phyloP scores from a whole-genome alignment of 2,113 vertebrate species.

The Sebastes schlegelii region DNA sequence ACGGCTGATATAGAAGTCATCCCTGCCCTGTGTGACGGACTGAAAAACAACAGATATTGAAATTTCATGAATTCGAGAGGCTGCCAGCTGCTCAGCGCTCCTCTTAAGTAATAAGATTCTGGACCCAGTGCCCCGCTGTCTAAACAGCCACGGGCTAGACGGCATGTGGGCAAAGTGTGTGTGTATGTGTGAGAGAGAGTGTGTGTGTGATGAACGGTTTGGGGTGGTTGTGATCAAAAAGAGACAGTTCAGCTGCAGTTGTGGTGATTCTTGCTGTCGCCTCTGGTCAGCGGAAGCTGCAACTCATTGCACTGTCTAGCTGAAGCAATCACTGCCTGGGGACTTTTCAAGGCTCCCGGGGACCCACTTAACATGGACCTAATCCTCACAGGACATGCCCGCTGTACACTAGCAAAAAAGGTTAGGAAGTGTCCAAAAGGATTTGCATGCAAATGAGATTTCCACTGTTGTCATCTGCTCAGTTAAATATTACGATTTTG shows the following conservation, averaged over 20 bases:
- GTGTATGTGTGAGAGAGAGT: background rate
- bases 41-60: conserved; percentile 62
- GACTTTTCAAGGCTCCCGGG: conserved; percentile 41
- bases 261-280: conserved; percentile 46
- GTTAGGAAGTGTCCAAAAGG: conserved; percentile 30
- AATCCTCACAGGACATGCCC: conserved; percentile 47
- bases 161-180: conserved; percentile 36
- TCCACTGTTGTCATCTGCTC: conserved; percentile 8
- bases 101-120: conserved; percentile 69
- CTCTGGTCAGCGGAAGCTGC: conserved; percentile 54
- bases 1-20: conserved; percentile 7
- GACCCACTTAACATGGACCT: conserved; percentile 53
- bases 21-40: conserved; percentile 29
- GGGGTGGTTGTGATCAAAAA: conserved; percentile 41
- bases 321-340: conserved; percentile 58
- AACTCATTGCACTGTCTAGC: conserved; percentile 61
- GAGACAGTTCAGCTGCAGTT: conserved; percentile 44
- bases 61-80: conserved; percentile 57
- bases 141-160: conserved; percentile 59
- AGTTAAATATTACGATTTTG: conserved; percentile 9
- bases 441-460: conserved; percentile 58
- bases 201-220: conserved; percentile 37
- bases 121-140: conserved; percentile 46
- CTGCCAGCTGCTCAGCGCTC: conserved; percentile 64
- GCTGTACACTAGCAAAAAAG: conserved; percentile 1